A percentile compares a stretch with the other conserved stretches of the same genome.
These are phyloP conservation scores for Apamea monoglypha DNA, from an alignment of 2,888 invertebrate species.

Conservation along the genomic window DNA sequence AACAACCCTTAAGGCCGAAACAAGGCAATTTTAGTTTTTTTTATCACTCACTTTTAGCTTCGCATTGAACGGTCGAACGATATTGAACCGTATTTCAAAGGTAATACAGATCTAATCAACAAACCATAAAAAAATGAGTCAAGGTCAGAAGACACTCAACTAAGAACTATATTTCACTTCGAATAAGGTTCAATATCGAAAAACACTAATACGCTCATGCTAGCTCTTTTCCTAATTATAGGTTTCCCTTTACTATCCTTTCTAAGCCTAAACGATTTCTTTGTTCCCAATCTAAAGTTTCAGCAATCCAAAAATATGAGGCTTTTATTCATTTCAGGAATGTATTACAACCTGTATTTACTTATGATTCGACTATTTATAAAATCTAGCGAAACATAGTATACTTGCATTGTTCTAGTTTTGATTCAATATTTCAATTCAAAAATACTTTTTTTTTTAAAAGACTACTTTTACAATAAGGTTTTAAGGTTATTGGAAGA, in stretches of 20 bases:
- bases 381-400: not conserved
- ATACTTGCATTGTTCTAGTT: conserved; percentile 15
- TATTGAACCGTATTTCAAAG: conserved; percentile 39
- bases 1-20: conserved; percentile 66
- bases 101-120: not conserved
- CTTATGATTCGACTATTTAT: conserved; percentile 1
- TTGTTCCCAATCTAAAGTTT: conserved; percentile 46
- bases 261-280: conserved; percentile 31
- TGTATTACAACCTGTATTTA: conserved; percentile 67
- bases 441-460: not conserved
- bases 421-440: conserved; percentile 2
- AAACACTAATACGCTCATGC: conserved; percentile 27
- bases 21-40: conserved; percentile 66
- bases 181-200: conserved; percentile 37
- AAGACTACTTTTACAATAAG: conserved; percentile 7
- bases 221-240: conserved; percentile 16
- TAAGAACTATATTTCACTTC: not conserved
- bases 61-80: conserved; percentile 13
- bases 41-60: conserved; percentile 51
- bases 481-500: conserved; percentile 28
- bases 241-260: conserved; percentile 14
- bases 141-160: not conserved
- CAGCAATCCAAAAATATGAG: conserved; percentile 71
- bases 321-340: conserved; percentile 65
- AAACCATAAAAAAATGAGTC: not conserved